Percentiles rank a stretch among this genome's conserved stretches.
Evolutionary conservation across 1,140 invertebrate species (phyloP).

Genomic region (Camponotus pennsylvanicus): DNA sequence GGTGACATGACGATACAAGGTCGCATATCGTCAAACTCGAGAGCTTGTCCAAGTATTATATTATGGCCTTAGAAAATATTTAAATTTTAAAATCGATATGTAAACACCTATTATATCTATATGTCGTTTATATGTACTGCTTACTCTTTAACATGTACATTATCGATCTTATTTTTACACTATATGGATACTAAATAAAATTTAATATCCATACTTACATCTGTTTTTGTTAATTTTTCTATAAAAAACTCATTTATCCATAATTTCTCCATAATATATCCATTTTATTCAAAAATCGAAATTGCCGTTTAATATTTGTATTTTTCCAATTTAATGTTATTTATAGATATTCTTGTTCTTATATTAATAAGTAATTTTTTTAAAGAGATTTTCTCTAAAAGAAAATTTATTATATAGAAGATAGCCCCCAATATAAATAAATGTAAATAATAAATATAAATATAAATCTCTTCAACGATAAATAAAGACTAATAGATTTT

Average conservation of each 20-base stretch:
- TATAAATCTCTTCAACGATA: neutral
- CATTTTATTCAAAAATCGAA: neutral
- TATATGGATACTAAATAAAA: constrained; percentile 74
- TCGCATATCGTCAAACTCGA: constrained; percentile 53
- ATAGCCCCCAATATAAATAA: neutral
- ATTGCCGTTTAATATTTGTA: neutral
- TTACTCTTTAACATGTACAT: constrained; percentile 73
- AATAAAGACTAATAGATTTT: neutral
- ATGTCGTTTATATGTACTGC: constrained; percentile 70
- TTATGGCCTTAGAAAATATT: constrained; percentile 72
- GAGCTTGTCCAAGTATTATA: constrained; percentile 61
- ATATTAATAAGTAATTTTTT: too few species aligned
- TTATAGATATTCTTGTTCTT: too few species aligned
- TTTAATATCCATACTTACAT: constrained; percentile 65
- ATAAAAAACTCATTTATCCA: too few species aligned
- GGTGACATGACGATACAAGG: constrained; percentile 3
- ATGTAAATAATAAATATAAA: neutral
- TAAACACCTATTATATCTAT: constrained; percentile 61
- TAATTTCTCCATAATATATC: neutral
- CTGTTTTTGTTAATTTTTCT: neutral
- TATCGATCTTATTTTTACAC: constrained; percentile 75
- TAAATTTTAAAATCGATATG: constrained; percentile 66
- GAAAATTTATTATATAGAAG: neutral
- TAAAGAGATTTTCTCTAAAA: neutral
- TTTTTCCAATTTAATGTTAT: too few species aligned